Evolutionary conservation across 2,797 vertebrate genomes (phyloP).

Genomic region (Thalassophryne amazonica): DNA sequence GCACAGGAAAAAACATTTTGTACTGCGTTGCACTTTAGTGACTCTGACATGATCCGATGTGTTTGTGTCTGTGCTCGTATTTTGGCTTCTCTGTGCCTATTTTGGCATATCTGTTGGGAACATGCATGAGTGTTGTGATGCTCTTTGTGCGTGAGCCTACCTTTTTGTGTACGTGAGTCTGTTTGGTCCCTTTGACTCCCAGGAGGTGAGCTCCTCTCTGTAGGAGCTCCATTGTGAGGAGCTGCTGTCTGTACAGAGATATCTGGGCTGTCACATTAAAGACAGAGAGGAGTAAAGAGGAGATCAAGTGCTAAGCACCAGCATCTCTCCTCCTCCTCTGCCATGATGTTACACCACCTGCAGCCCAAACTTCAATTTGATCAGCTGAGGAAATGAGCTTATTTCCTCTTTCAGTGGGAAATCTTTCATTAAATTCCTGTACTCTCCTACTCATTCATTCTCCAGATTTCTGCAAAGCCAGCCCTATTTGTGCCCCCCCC

Average conservation of each 20-base stretch:
- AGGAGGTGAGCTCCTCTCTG: constrained; percentile 36
- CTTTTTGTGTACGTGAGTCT: no score
- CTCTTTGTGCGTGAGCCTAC: no score
- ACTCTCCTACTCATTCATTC: constrained; percentile 21
- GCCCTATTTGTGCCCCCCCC: constrained; percentile 15
- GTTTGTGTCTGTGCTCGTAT: neutral
- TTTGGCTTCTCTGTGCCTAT: no score
- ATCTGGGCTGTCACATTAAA: constrained; percentile 61
- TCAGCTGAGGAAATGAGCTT: constrained; percentile 62
- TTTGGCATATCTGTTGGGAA: no score
- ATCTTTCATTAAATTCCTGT: constrained; percentile 63
- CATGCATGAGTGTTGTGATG: no score
- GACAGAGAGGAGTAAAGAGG: constrained; percentile 49
- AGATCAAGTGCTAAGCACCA: constrained; percentile 50
- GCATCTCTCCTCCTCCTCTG: constrained; percentile 47
- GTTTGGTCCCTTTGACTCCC: constrained; percentile 29
- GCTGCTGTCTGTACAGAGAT: constrained; percentile 41
- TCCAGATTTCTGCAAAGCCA: constrained; percentile 17
- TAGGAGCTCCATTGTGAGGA: constrained; percentile 38
- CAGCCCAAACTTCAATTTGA: constrained; percentile 67
- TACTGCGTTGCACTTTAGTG: constrained; percentile 10
- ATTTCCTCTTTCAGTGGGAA: constrained; percentile 56
- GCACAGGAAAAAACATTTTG: constrained; percentile 3
- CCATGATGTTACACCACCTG: constrained; percentile 58
- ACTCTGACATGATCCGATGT: constrained; percentile 22